These are phyloP conservation scores for Periophthalmus magnuspinnatus DNA, from an alignment of 2,797 vertebrate genomes.

Conservation along the genomic window DNA sequence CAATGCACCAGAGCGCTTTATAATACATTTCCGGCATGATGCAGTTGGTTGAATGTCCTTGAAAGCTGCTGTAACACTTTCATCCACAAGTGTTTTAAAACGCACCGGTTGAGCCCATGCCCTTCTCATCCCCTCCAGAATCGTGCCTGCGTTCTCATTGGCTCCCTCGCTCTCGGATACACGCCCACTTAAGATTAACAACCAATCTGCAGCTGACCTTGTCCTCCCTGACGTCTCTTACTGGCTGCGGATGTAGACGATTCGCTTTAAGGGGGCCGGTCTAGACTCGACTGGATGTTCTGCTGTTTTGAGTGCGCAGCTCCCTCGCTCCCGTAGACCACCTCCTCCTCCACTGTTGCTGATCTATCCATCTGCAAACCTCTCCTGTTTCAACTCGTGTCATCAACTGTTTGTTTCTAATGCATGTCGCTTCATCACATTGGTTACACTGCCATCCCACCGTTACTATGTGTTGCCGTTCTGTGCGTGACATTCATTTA, in stretches of 20 bases:
- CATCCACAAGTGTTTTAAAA: conserved; percentile 35
- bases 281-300: conserved; percentile 69
- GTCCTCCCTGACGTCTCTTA: conserved; percentile 39
- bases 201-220: conserved; percentile 47
- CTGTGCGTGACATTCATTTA: conserved; percentile 41
- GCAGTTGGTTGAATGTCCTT: conserved; percentile 67
- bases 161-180: conserved; percentile 34
- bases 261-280: conserved; percentile 76
- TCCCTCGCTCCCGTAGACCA: conserved; percentile 55
- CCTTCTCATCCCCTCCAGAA: conserved; percentile 12
- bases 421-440: conserved; percentile 37
- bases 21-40: not conserved
- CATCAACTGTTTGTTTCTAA: conserved; percentile 31
- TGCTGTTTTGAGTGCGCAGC: conserved; percentile 32
- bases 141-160: conserved; percentile 42
- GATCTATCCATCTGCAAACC: conserved; percentile 46
- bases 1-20: not conserved
- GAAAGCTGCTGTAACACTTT: conserved; percentile 56
- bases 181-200: conserved; percentile 40
- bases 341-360: conserved; percentile 63
- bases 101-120: conserved; percentile 31
- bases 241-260: conserved; percentile 70
- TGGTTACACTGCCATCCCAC: conserved; percentile 22
- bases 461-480: conserved; percentile 28
- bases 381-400: conserved; percentile 42